Evolutionary conservation across 2,113 vertebrate species (phyloP).

Genomic region (Sinocyclocheilus grahami): DNA sequence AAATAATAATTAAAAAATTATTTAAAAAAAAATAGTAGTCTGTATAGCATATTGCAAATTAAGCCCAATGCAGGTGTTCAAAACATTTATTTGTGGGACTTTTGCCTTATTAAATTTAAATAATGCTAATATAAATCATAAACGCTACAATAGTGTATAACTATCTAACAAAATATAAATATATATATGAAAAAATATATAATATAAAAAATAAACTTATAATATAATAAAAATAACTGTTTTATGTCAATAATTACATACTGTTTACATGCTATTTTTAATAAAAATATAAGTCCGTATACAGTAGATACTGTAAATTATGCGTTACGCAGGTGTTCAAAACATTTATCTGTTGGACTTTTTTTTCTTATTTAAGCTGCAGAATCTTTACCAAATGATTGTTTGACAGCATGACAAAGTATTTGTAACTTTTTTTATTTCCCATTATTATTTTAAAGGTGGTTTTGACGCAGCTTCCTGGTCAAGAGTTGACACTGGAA

Average conservation of each 20-base stretch:
- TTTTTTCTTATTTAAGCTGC: background rate
- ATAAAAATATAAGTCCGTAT: background rate
- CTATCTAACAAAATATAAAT: too few species aligned
- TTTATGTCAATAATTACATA: too few species aligned
- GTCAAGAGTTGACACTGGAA: conserved; percentile 85
- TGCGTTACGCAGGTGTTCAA: background rate
- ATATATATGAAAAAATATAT: too few species aligned
- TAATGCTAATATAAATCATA: too few species aligned
- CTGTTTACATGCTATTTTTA: too few species aligned
- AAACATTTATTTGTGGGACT: background rate
- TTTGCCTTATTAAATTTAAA: background rate
- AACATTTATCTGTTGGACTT: background rate
- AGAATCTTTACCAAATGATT: background rate
- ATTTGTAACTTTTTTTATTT: background rate
- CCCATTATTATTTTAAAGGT: conserved; percentile 68
- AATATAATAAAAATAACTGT: too few species aligned
- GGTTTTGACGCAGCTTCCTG: conserved; percentile 82
- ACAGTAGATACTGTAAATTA: background rate
- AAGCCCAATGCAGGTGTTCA: background rate
- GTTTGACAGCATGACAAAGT: background rate
- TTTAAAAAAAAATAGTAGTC: too few species aligned
- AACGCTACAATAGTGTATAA: too few species aligned
- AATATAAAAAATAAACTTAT: too few species aligned
- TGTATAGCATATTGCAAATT: background rate
- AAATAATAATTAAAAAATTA: too few species aligned